Evolutionary conservation across 2,113 vertebrate genomes (phyloP).

Genomic region (Siniperca knerii): DNA sequence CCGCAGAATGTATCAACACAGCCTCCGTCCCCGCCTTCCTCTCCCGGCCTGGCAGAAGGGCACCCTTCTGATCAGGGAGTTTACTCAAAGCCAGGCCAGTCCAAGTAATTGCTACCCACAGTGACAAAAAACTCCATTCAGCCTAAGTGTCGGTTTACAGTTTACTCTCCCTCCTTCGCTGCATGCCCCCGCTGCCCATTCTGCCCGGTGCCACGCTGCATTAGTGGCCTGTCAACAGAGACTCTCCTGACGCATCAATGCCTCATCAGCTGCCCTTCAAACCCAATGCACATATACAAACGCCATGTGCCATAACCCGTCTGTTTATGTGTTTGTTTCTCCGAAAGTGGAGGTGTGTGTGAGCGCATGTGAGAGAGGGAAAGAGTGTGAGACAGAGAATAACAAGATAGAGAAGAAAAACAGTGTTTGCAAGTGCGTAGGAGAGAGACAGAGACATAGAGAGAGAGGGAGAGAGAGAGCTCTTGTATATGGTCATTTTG

Average conservation of each 20-base stretch:
- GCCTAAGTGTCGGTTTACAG: constrained; percentile 64
- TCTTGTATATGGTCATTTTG: constrained; percentile 29
- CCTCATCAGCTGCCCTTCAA: constrained; percentile 52
- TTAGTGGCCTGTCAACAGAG: constrained; percentile 64
- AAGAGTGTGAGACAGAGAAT: constrained; percentile 45
- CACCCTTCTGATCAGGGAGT: constrained; percentile 74
- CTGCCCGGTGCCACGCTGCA: constrained; percentile 61
- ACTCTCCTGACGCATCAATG: constrained; percentile 53
- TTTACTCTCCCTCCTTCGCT: constrained; percentile 61
- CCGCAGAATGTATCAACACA: constrained; percentile 64
- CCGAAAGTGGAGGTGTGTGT: constrained; percentile 43
- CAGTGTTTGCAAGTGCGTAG: constrained; percentile 32
- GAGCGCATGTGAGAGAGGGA: constrained; percentile 28
- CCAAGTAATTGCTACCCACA: constrained; percentile 71
- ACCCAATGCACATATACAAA: constrained; percentile 41
- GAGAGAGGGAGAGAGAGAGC: not conserved
- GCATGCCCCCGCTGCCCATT: constrained; percentile 48
- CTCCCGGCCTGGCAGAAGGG: constrained; percentile 57
- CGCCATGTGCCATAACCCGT: constrained; percentile 10
- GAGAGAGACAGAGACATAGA: constrained; percentile 34
- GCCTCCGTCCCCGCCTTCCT: constrained; percentile 4
- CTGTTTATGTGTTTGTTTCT: constrained; percentile 42
- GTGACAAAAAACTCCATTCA: constrained; percentile 82
- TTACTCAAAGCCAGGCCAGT: constrained; percentile 69
- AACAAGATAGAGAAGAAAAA: constrained; percentile 48